These are phyloP conservation scores for Bombus ignitus DNA, from an alignment of 1,140 invertebrate genomes.

Conservation along the genomic window DNA sequence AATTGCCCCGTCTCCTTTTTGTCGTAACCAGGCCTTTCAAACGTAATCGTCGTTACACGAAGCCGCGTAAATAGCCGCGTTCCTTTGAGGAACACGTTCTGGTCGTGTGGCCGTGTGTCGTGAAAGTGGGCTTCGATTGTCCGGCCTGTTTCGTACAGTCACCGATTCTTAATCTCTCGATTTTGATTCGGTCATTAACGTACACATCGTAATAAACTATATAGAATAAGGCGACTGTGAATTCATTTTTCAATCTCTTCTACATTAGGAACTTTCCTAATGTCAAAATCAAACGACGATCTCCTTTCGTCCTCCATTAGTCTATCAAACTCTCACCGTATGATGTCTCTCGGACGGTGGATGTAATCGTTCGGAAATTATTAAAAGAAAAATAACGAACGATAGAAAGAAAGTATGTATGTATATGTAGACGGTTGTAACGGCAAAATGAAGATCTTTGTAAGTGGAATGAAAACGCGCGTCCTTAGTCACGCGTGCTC, in stretches of 20 bases:
- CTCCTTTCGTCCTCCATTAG: neutral
- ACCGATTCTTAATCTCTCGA: neutral
- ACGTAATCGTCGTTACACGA: neutral
- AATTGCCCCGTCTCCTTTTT: slow-evolving; percentile 42
- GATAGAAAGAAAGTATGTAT: neutral
- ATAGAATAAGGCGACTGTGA: neutral
- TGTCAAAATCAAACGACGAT: neutral
- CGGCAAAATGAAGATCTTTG: neutral
- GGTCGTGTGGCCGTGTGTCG: neutral
- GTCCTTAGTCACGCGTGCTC: slow-evolving; percentile 72
- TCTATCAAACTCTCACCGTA: neutral
- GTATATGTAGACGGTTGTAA: neutral
- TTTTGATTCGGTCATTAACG: slow-evolving; percentile 2
- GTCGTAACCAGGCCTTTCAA: neutral
- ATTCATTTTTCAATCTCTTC: slow-evolving; percentile 4
- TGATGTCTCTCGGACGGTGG: neutral
- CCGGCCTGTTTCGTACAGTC: neutral
- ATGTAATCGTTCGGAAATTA: neutral
- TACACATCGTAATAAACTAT: neutral
- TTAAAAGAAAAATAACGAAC: neutral
- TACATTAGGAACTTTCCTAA: neutral
- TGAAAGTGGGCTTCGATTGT: slow-evolving; percentile 8
- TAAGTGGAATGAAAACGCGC: slow-evolving; percentile 38
- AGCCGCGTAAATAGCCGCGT: neutral
- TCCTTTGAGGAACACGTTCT: neutral